Conservation (phyloP, 2,797 vertebrate species). For the Pipistrellus nathusii region DNA sequence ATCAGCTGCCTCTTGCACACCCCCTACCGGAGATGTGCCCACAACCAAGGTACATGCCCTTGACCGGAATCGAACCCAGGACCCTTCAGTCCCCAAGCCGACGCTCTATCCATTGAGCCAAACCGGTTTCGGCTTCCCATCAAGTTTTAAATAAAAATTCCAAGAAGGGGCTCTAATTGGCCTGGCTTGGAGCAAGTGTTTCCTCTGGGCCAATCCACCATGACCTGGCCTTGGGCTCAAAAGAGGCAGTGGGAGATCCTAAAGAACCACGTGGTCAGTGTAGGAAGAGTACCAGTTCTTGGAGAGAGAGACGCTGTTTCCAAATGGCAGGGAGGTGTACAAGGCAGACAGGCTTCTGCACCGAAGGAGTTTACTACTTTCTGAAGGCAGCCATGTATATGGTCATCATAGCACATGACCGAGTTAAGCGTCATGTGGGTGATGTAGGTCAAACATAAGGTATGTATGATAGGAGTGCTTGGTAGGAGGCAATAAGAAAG, state of each 20-base stretch:
- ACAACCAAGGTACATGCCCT: no score
- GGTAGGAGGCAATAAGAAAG: neutral
- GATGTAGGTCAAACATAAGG: neutral
- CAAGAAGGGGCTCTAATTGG: neutral
- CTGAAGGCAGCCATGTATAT: neutral
- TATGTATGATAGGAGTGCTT: neutral
- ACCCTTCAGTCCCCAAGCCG: no score
- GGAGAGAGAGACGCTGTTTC: neutral
- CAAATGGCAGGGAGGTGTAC: neutral
- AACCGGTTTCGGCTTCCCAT: no score
- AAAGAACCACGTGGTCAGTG: neutral
- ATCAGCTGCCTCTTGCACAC: no score
- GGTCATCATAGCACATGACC: neutral
- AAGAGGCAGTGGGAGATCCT: no score
- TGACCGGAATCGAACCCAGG: no score
- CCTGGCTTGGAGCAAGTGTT: neutral
- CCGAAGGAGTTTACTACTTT: neutral
- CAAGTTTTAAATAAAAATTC: conserved; percentile 26
- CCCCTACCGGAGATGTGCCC: no score
- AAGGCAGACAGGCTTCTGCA: neutral
- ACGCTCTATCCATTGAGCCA: no score
- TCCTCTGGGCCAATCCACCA: neutral
- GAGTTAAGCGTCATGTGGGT: neutral
- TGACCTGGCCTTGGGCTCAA: neutral
- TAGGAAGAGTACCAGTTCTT: neutral